phyloP scores from a whole-genome alignment of 2,888 invertebrate genomes.

The Megamerina dolium region DNA sequence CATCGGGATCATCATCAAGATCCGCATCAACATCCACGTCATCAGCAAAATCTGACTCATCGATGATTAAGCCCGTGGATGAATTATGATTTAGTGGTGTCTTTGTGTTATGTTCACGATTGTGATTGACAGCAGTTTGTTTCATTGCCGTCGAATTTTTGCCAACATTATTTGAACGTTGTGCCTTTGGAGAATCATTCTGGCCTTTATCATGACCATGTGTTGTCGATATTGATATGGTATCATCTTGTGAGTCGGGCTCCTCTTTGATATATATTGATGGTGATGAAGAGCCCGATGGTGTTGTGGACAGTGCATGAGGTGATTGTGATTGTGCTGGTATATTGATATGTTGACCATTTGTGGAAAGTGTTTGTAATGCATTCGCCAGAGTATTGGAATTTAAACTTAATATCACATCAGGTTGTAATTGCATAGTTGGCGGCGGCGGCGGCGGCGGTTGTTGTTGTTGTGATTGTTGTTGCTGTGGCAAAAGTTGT shows the following conservation, averaged over 20 bases:
- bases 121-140: conserved; percentile 1
- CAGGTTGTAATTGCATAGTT: conserved; percentile 30
- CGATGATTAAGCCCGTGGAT: conserved; percentile 26
- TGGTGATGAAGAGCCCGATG: conserved; percentile 40
- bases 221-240: conserved; percentile 22
- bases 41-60: conserved; percentile 34
- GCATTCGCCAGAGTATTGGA: conserved; percentile 23
- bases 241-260: conserved; percentile 31
- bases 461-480: conserved; percentile 6
- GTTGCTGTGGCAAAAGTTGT: conserved; percentile 4
- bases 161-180: conserved; percentile 16
- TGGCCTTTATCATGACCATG: background rate
- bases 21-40: conserved; percentile 34
- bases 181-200: conserved; percentile 4
- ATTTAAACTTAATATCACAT: conserved; percentile 27
- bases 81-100: conserved; percentile 9
- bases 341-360: conserved; percentile 3
- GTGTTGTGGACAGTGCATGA: conserved; percentile 19
- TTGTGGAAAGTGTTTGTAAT: conserved; percentile 22
- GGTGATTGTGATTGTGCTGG: conserved; percentile 8
- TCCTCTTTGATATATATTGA: conserved; percentile 46
- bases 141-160: conserved; percentile 10
- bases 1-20: conserved; percentile 32
- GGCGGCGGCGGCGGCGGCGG: conserved; percentile 4
- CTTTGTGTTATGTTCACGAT: background rate